Percentiles rank a stretch among this genome's conserved stretches.
phyloP scores from a whole-genome alignment of 2,797 vertebrate genomes.

The Emydoidea blandingii region DNA sequence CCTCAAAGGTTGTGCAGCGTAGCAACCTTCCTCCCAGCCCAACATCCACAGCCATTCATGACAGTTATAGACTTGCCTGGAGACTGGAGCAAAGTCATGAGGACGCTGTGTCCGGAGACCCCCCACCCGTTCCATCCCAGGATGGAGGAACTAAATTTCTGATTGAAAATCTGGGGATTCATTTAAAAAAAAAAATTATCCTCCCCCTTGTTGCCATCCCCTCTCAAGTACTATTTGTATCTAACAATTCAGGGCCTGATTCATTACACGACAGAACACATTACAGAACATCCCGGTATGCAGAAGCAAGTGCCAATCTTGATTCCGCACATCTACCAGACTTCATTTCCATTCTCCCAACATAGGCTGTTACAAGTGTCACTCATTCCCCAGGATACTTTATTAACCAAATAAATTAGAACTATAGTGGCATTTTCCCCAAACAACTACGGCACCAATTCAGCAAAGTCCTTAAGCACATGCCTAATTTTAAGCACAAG shows the following conservation, averaged over 20 bases:
- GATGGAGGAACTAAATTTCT: neutral
- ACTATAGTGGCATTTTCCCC: neutral
- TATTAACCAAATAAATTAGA: neutral
- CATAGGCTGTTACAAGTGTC: neutral
- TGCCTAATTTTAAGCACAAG: neutral
- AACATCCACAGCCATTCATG: neutral
- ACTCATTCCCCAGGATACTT: neutral
- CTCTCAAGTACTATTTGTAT: neutral
- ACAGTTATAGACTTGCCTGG: neutral
- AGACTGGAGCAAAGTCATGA: neutral
- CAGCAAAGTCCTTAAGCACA: neutral
- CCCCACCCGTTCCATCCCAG: neutral
- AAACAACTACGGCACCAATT: neutral
- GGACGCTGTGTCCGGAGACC: neutral
- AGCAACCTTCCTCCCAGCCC: neutral
- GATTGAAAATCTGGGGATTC: neutral
- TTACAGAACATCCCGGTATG: neutral
- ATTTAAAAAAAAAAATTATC: neutral
- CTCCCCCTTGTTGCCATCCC: neutral
- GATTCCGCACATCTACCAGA: neutral
- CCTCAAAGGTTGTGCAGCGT: neutral
- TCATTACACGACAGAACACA: accelerated
- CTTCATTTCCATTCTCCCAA: neutral
- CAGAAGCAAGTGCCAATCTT: neutral
- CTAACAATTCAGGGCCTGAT: neutral